These are phyloP conservation scores for Camarhynchus parvulus DNA, from an alignment of 2,113 vertebrate genomes.

Conservation along the genomic window DNA sequence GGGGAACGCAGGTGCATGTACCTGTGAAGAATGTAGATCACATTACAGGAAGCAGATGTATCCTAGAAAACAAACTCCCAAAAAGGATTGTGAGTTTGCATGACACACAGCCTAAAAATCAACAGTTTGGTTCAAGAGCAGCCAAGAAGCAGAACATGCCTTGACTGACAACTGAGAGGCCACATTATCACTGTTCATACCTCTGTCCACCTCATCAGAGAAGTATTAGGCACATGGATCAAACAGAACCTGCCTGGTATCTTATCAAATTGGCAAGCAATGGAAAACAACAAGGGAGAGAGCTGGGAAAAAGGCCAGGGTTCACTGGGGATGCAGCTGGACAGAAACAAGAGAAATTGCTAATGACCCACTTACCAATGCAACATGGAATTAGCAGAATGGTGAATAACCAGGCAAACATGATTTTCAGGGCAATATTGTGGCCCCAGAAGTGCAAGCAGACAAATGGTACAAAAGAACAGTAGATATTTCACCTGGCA, in stretches of 20 bases:
- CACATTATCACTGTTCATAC: not conserved
- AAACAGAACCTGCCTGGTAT: not conserved
- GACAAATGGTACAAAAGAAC: not conserved
- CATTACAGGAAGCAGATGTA: not conserved
- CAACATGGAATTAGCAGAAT: not conserved
- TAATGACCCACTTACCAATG: not conserved
- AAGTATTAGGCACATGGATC: not conserved
- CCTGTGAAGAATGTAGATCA: not conserved
- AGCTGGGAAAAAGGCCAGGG: not conserved
- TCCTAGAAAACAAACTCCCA: not conserved
- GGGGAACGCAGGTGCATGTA: fast-evolving
- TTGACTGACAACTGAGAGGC: not conserved
- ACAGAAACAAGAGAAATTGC: not conserved
- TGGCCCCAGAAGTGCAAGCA: not conserved
- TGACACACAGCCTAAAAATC: not conserved
- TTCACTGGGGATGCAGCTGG: not conserved
- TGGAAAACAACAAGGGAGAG: not conserved
- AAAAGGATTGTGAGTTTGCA: not conserved
- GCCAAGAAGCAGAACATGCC: not conserved
- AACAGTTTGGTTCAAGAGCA: not conserved
- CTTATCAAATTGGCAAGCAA: not conserved
- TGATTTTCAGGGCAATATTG: not conserved
- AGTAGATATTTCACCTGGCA: not conserved
- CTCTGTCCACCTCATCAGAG: not conserved
- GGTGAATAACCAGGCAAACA: not conserved